phyloP scores from a whole-genome alignment of 2,113 vertebrate species.

The Zosterops hypoxanthus region DNA sequence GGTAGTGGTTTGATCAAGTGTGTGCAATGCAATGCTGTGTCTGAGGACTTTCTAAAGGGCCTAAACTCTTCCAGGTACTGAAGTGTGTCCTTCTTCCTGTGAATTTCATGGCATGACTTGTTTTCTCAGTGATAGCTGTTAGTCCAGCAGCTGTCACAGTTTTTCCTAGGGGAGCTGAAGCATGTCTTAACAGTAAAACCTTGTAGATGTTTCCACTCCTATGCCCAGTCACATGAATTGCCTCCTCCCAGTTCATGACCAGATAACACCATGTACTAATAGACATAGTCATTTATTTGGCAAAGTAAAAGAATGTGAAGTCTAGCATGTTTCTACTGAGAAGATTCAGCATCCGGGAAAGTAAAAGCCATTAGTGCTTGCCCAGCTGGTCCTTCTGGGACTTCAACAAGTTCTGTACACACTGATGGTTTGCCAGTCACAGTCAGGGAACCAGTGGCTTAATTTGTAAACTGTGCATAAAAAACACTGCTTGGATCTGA shows the following conservation, averaged over 20 bases:
- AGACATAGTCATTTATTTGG: neutral
- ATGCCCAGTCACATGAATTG: neutral
- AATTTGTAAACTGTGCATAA: neutral
- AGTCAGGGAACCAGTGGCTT: neutral
- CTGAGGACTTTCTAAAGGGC: neutral
- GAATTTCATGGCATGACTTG: neutral
- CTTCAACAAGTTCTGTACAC: neutral
- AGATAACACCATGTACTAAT: neutral
- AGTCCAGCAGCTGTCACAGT: neutral
- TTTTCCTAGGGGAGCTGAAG: neutral
- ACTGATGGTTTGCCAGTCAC: neutral
- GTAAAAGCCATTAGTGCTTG: neutral
- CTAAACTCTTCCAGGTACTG: neutral
- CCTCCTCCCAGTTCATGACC: neutral
- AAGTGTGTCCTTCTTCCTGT: neutral
- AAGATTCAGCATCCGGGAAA: neutral
- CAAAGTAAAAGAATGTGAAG: neutral
- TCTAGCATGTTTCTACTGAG: neutral
- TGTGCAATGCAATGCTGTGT: neutral
- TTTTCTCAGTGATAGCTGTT: neutral
- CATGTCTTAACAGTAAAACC: neutral
- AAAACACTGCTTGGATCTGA: neutral
- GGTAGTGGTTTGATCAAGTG: neutral
- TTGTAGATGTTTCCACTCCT: neutral
- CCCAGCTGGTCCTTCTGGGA: neutral